Evolutionary conservation across 2,113 vertebrate species (phyloP), one percentile per base, ranked within the genome.

Genomic region (Anoura caudifer): DNA sequence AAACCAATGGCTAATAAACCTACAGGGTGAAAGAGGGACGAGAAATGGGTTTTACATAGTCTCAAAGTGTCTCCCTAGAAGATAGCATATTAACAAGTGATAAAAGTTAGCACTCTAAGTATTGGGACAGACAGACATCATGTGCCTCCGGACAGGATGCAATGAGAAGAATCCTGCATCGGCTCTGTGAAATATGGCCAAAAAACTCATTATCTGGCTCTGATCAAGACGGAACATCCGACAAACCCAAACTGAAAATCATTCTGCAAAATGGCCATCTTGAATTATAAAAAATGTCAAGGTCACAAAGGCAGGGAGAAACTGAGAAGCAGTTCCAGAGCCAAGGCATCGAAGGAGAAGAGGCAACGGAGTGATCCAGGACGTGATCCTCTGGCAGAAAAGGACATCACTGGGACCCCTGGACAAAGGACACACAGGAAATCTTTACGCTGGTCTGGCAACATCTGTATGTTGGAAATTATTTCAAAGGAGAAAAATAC

Each of bases 1-100:
- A 90, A 96, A 81, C 87, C 54, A 54, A 75, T 63, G 38, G 5
- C 33, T 54, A 56, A 92, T 92, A 76, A 94, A 96, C 52, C 28
- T 13, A 79, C 17, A 67, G 54, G 36, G 77, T 16, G 20, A 82
- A 89, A 85, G n/a, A 79, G 31, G 61, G 12, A 89, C 9, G 41
- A 90, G 50, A 86, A 87, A 86, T 50, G n/a, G 61, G 81, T 85
- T 75, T 81, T 69, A 82, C 43, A 26, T 4, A 14, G 76, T 70
- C 59, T 95, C 38, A 0, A 43, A 90, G 45, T 41, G 36, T 82
- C 52, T 90, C 38, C 69, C 70, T 31, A 10, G 50, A 81, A 86
- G 56, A 89, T 28, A 76, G 3, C 45, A 59, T 7, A 14, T 83
- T 91, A 59, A 83, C 80, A 63, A 91, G 38, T 28, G 73, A 95